Evolutionary conservation across 2,888 invertebrate genomes (phyloP), one percentile per base, ranked within the genome.

Genomic region (Drosophila longiperda): DNA sequence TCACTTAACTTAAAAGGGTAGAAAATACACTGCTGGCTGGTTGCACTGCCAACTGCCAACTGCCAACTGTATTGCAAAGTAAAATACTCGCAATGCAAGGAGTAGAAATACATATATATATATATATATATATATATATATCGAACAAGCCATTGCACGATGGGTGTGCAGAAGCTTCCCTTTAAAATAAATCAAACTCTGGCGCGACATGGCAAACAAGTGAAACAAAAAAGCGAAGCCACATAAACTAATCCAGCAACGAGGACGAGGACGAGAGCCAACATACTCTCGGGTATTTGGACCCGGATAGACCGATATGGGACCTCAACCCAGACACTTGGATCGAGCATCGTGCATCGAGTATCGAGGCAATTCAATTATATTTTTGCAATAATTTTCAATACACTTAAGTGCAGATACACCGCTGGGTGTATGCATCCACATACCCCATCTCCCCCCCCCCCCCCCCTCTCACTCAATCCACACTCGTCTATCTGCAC

Each of bases 371-470:
- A 87, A 90, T 88, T 88, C 90, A 89, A 89, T 88, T 89, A 90
- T 91, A 82, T 83, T 89, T 89, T 88, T 82, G 90, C 82, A 90
- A 90, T 90, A 90, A 91, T 91, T 90, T 90, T 84, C 83, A 90
- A 91, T 87, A 90, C 90, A 88, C 91, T 91, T 85, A 90, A 91
- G 83, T 90, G 91, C 90, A 87, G 83, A 75, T 77, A 83, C 58
- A 57, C 61, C 60, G 58, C 17, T 32, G 48, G 57, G 11, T 20
- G 33, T 55, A n/a, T n/a, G 17, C 17, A 9, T 7, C 3, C 54
- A 17, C 26, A 23, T 48, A 29, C 29, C 17, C 3, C 17, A 1
- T 11, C n/a, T 6, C 23, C 6, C 4, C 15, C 8, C 3, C 1
- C 5, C 1, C 1, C 12, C 12, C 11, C 12, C 54, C n/a, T n/a